Conservation (phyloP, 1,140 invertebrate species). For the Habropoda laboriosa region DNA sequence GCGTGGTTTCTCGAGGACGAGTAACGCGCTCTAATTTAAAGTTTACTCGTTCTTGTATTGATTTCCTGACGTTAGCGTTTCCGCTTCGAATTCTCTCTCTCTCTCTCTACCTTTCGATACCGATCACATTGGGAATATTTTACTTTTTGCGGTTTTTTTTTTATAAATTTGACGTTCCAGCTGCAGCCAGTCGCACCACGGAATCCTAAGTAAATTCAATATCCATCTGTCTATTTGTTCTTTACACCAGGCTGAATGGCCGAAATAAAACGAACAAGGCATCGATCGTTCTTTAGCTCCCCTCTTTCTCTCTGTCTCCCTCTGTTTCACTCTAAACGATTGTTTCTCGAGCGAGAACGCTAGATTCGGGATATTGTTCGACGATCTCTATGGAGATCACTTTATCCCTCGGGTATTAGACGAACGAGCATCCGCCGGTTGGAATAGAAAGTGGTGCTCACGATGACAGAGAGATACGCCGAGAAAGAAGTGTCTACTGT, state of each 20-base stretch:
- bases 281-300: neutral
- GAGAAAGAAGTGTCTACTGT: too few species aligned
- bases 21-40: slow-evolving; percentile 42
- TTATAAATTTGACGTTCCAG: slow-evolving; percentile 44
- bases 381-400: neutral
- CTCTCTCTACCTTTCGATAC: neutral
- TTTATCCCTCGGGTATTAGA: neutral
- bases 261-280: slow-evolving; percentile 23
- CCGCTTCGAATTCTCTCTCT: neutral
- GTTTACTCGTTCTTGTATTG: slow-evolving; percentile 36
- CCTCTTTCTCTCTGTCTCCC: too few species aligned
- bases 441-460: too few species aligned
- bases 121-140: slow-evolving; percentile 46
- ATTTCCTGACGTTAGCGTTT: slow-evolving; percentile 44
- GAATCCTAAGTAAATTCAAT: slow-evolving; percentile 42
- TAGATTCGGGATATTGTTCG: neutral
- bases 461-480: too few species aligned
- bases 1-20: neutral
- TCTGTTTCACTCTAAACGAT: neutral
- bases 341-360: neutral
- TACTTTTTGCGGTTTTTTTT: slow-evolving; percentile 13
- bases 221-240: slow-evolving; percentile 42
- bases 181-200: neutral
- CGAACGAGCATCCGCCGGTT: too few species aligned
- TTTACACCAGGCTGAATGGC: neutral